phyloP scores from a whole-genome alignment of 2,113 vertebrate genomes.

The Jacana jacana region DNA sequence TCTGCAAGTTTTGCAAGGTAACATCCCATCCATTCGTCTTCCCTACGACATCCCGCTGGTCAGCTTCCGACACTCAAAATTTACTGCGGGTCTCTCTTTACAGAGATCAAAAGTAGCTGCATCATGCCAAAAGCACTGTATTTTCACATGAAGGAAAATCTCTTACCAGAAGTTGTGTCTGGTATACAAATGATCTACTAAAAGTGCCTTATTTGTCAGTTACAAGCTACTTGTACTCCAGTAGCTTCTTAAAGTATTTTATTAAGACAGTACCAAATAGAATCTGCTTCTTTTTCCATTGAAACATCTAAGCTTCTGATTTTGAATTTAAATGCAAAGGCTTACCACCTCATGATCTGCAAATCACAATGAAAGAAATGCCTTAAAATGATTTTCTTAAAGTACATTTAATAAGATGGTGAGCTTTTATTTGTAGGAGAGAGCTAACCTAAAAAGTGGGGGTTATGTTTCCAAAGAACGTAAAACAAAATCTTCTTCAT shows the following conservation, averaged over 20 bases:
- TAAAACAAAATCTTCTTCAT: background rate
- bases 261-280: slow-evolving; percentile 29
- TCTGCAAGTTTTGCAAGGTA: slow-evolving; percentile 12
- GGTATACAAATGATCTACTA: background rate
- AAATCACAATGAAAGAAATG: background rate
- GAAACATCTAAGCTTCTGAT: background rate
- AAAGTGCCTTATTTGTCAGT: background rate
- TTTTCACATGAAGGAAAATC: background rate
- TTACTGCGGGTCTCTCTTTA: slow-evolving; percentile 28
- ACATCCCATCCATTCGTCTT: background rate
- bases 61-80: background rate
- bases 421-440: background rate
- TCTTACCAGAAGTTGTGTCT: background rate
- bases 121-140: background rate
- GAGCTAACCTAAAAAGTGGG: background rate
- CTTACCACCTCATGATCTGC: background rate
- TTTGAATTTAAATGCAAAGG: background rate
- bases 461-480: background rate
- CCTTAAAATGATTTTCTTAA: background rate
- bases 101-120: slow-evolving; percentile 35
- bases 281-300: background rate
- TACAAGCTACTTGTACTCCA: slow-evolving; percentile 5
- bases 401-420: background rate
- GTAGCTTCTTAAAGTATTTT: slow-evolving; percentile 16
- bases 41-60: background rate